These are phyloP conservation scores for Cactoblastis cactorum DNA, from an alignment of 2,888 invertebrate genomes.

Conservation along the genomic window DNA sequence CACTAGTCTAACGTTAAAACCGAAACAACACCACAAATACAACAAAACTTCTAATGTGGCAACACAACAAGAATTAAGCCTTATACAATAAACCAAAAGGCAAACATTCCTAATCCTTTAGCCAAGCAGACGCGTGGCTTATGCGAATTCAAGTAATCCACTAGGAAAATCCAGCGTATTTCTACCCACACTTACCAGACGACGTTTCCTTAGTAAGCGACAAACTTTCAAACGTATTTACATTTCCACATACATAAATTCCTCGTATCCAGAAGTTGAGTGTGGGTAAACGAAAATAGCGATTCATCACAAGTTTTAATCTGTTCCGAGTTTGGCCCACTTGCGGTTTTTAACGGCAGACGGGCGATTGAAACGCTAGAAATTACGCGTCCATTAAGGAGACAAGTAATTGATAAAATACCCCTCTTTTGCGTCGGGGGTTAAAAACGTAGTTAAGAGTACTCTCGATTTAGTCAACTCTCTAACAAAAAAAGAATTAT, in stretches of 20 bases:
- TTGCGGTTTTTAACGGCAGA: slow-evolving; percentile 39
- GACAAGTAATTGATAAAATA: too few relatives aligned
- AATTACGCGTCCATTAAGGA: too few relatives aligned
- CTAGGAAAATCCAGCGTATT: slow-evolving; percentile 65
- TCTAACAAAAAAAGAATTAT: too few relatives aligned
- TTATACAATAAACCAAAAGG: slow-evolving; percentile 41
- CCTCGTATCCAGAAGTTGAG: slow-evolving; percentile 62
- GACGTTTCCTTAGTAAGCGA: slow-evolving; percentile 63
- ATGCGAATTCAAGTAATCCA: slow-evolving; percentile 74
- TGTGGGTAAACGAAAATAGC: slow-evolving; percentile 64
- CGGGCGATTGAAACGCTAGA: slow-evolving; percentile 20
- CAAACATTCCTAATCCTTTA: slow-evolving; percentile 63
- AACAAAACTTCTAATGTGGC: background rate
- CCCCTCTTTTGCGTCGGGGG: too few relatives aligned
- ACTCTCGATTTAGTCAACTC: too few relatives aligned
- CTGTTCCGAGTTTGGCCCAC: slow-evolving; percentile 70
- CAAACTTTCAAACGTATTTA: slow-evolving; percentile 68
- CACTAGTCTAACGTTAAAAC: too few relatives aligned
- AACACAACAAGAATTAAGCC: slow-evolving; percentile 45
- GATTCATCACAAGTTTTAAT: slow-evolving; percentile 76
- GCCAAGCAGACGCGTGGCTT: slow-evolving; percentile 63
- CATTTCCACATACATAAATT: slow-evolving; percentile 75
- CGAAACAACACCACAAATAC: too few relatives aligned
- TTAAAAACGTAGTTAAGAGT: too few relatives aligned
- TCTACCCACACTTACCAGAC: slow-evolving; percentile 67